Evolutionary conservation across 2,888 invertebrate species (phyloP).

Genomic region (Euplexia lucipara): DNA sequence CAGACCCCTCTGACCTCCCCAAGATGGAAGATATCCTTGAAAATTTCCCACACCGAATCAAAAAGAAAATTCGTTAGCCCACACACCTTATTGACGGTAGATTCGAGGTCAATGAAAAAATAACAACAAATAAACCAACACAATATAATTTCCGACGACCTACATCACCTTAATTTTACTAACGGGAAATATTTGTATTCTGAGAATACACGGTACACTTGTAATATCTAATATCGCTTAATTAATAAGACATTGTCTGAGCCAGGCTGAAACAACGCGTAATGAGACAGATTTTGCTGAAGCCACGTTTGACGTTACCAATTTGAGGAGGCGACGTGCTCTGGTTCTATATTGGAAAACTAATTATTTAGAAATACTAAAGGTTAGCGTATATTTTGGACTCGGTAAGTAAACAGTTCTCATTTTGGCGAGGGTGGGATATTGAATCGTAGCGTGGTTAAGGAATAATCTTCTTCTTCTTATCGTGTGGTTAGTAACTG

Average conservation of each 20-base stretch:
- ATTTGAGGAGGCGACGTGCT: slow-evolving; percentile 37
- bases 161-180: slow-evolving; percentile 20
- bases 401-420: too few relatives aligned
- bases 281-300: slow-evolving; percentile 44
- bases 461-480: too few relatives aligned
- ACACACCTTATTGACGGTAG: not conserved
- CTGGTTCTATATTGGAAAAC: not conserved
- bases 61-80: too few relatives aligned
- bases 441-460: too few relatives aligned
- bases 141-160: slow-evolving; percentile 20
- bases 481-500: too few relatives aligned
- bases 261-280: slow-evolving; percentile 21
- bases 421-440: too few relatives aligned
- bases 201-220: slow-evolving; percentile 37
- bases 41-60: too few relatives aligned
- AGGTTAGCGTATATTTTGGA: not conserved
- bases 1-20: too few relatives aligned
- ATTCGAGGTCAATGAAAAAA: not conserved
- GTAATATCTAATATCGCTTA: slow-evolving; percentile 54
- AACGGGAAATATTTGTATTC: slow-evolving; percentile 24
- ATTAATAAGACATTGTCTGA: slow-evolving; percentile 53
- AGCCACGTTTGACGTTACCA: slow-evolving; percentile 47
- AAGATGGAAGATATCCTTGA: too few relatives aligned
- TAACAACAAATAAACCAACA: not conserved
- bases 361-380: not conserved